Base-by-base conservation (phyloP, 2,888 invertebrate species). In the Andrena haemorrhoa region DNA sequence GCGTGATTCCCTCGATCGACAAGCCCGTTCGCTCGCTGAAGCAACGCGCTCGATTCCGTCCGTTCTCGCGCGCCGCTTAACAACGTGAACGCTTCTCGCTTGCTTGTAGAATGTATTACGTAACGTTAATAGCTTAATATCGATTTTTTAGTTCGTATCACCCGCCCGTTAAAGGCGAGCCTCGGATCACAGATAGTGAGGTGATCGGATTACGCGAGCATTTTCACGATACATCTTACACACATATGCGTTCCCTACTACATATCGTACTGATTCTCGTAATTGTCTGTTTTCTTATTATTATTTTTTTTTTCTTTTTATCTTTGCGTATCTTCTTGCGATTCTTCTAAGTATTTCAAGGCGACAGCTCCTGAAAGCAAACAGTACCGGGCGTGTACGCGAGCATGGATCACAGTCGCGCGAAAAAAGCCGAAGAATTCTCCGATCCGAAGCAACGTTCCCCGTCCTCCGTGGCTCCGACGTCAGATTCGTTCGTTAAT, bases 291-390 rank as follows among this genome's bases (percentile, higher is more conserved):
- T 87, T 78, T 41, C 41, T 41, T 41, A 12, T 41, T 33, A 33
- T 33, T 41, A 41, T 4, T 41, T 41, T 41, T 41, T 16, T 1
- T 35, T 10, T 16, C 16, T 16, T 41, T 41, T 16, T 41, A 41
- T 5, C 16, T 53, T 56, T 79, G 82, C 82, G 85, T 60, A 31
- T 84, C 84, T 89, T 85, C 85, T 86, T 89, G 89, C 83, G 83
- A 84, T 72, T 92, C 92, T 89, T 91, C 91, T 92, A 93, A 93
- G 92, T 91, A 92, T 93, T 94, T 94, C 93, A 94, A 93, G 94
- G 94, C 90, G 94, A 94, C 93, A 93, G 94, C 93, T 94, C 94
- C 94, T 94, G 94, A 93, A 93, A 94, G 88, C 93, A 94, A 92
- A 94, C 88, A 92, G 85, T 82, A 88, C 89, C 90, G 91, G 89